phyloP scores from a whole-genome alignment of 2,888 invertebrate species.

The Platerodrilus igneus region DNA sequence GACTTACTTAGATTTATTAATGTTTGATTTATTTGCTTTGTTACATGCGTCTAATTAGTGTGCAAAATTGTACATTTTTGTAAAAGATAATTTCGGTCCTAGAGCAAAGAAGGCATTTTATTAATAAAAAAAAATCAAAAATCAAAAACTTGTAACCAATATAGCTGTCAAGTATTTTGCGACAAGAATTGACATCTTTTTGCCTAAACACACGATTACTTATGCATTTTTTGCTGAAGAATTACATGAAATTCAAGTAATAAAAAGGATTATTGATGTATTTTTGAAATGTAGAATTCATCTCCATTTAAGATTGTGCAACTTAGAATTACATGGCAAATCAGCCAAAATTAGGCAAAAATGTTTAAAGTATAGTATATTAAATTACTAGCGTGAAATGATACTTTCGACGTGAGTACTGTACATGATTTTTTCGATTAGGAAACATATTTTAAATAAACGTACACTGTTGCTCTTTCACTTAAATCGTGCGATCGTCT shows the following conservation, averaged over 20 bases:
- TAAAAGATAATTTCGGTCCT: slow-evolving; percentile 2
- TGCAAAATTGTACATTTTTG: slow-evolving; percentile 2
- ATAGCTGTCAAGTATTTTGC: slow-evolving; percentile 2
- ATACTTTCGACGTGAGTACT: too few relatives aligned
- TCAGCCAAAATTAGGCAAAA: slow-evolving; percentile 8
- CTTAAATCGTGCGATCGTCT: too few relatives aligned
- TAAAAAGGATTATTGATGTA: background rate
- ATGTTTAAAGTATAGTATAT: too few relatives aligned
- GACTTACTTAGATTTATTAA: too few relatives aligned
- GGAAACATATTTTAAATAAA: too few relatives aligned
- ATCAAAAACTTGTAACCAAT: too few relatives aligned
- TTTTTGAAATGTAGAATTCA: slow-evolving; percentile 4
- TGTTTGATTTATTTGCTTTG: too few relatives aligned
- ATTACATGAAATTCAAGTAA: slow-evolving; percentile 8
- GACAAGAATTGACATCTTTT: background rate
- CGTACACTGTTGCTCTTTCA: too few relatives aligned
- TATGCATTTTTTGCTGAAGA: slow-evolving; percentile 7
- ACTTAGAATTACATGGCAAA: too few relatives aligned
- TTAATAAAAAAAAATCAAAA: too few relatives aligned
- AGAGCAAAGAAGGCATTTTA: background rate
- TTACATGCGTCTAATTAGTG: slow-evolving; percentile 1
- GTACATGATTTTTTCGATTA: too few relatives aligned
- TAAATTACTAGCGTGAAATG: too few relatives aligned
- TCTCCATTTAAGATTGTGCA: slow-evolving; percentile 2
- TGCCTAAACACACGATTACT: slow-evolving; percentile 7